Evolutionary conservation across 2,797 vertebrate species (phyloP), one percentile per base, ranked within the genome.

Genomic region (Odontamblyopus rebecca): DNA sequence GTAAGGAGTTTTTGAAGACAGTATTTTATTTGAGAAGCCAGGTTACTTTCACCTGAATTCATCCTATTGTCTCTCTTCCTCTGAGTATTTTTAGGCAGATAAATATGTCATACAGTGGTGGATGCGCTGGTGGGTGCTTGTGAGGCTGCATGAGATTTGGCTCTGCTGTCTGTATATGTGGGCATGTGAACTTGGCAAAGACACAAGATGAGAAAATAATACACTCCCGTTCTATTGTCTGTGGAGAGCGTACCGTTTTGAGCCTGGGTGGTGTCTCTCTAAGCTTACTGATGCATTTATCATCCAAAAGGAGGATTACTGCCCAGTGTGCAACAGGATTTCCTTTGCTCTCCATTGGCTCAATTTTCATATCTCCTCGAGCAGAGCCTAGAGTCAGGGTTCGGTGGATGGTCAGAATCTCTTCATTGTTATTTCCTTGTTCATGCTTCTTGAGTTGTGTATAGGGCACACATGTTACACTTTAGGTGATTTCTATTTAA

Each of bases 221-320:
- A 85, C 75, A 82, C 80, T 82, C 86, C 78, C 78, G 71, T 82
- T 81, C 82, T 75, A 88, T 92, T 90, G 91, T 91, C 71, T 91
- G 73, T 68, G 69, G 76, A 87, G 84, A 86, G 81, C 83, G 84
- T 77, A 81, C 81, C 82, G 66, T 15, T 38, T 85, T 89, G 84
- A 84, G 75, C 78, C 76, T 75, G 76, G 82, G 86, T 83, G 82
- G 86, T 86, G 77, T 82, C 74, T 87, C 83, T 81, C 77, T 82
- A 82, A 89, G 88, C 86, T 79, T 78, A 68, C 71, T 70, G 61
- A 69, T 82, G 77, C 74, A 59, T 81, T 83, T 72, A 76, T 59
- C 41, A 41, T 90, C 87, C 84, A 88, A 85, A 74, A 74, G 74
- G 79, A 88, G 83, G 85, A 91, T 91, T 90, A 91, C 76, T 0